Evolutionary conservation across 2,888 invertebrate genomes (phyloP), one percentile per base, ranked within the genome.

Genomic region (Acanthosepion lycidas): DNA sequence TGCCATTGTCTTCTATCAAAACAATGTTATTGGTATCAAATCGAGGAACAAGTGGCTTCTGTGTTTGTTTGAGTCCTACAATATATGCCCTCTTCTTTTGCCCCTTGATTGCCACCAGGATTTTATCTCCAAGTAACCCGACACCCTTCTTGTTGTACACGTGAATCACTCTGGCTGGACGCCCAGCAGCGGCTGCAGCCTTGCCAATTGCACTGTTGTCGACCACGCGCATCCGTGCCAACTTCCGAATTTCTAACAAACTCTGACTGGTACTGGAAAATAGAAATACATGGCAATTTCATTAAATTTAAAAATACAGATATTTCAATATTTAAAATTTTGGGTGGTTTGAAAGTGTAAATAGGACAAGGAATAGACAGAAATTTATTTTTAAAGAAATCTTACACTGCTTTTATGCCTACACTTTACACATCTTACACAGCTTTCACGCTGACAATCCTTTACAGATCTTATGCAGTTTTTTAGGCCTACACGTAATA

Each of bases 151-250:
- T 96, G 98, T 98, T 94, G 98, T 97, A 97, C 95, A 99, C 98
- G 97, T 99, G 99, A 96, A 99, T 99, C 96, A 98, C 98, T 97
- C 98, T 98, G 0, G 99, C 99, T 26, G 99, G 99, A 97, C 98
- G 99, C 94, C 99, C 99, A 97, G 99, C 99, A 4, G 98, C 98
- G 98, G 99, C 99, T 2, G 99, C 99, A 97, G 98, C 98, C 97
- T 99, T 99, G 78, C 99, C 99, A 95, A 99, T 98, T 96, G 98
- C 98, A 94, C 99, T 99, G 97, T 99, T 99, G 97, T 99, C 99
- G 6, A 99, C 99, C 15, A 99, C 99, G 96, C 99, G 98, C 33
- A 99, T 98, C 94, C 99, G 98, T 2, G 98, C 98, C 96, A 99
- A 94, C 95, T 97, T 97, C 92, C 96, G 95, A 1, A 98, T 96